Evolutionary conservation across 2,888 invertebrate genomes (phyloP), one percentile per base, ranked within the genome.

Genomic region (Drosophila multiciliata): DNA sequence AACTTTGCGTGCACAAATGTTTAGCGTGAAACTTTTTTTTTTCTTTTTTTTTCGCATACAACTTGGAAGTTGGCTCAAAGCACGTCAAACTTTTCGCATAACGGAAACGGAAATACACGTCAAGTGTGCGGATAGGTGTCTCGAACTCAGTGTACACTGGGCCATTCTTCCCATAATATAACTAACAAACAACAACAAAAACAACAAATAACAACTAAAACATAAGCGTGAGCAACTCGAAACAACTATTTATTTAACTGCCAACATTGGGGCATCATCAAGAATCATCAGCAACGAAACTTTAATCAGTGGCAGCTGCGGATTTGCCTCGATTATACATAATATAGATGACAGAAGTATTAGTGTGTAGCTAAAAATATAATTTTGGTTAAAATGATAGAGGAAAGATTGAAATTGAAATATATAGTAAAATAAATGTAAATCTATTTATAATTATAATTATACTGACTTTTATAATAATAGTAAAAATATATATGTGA

Each of bases 101-200:
- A 90, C 86, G 90, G 87, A 86, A 83, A 73, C 87, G 90, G 86
- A 87, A 90, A 87, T 87, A 87, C 85, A 74, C 84, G 82, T 89
- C 87, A 87, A 87, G 82, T 89, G 80, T 85, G 82, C 71, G 73
- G 79, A 87, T 83, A 89, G 87, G 90, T 87, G 73, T 75, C 50
- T 66, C 23, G 58, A 50, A 53, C 62, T 50, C 55, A 49, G 61
- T 54, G 50, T 61, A 58, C 52, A 57, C 48, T 40, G 52, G 62
- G 54, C 63, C 66, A 42, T 59, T 78, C 74, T 77, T 57, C 58
- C 55, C 75, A 70, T 57, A 75, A 65, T 64, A 64, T 63, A 83
- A 82, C 78, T 64, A 67, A 55, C 49, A 57, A 35, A 45, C 54
- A 63, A 65, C 49, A 58, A 50, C 54, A 59, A 52, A n/a, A 45